Evolutionary conservation across 2,888 invertebrate genomes (phyloP).

Genomic region (Amitus sp.): DNA sequence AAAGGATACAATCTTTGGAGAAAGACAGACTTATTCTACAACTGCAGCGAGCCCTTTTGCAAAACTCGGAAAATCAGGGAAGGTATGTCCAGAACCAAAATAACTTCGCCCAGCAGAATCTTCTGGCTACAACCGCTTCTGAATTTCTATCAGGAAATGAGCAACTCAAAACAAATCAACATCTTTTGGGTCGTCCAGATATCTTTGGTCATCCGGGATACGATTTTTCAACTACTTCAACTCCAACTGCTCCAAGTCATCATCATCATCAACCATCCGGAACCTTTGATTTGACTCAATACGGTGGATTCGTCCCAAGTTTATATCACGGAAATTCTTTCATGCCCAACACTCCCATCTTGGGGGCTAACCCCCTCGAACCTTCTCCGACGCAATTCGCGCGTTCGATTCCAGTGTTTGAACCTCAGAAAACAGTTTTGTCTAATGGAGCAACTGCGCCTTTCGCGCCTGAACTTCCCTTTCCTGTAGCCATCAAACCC

Average conservation of each 20-base stretch:
- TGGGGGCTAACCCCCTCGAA: constrained; percentile 30
- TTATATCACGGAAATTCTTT: constrained; percentile 46
- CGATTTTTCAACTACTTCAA: constrained; percentile 43
- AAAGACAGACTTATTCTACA: constrained; percentile 57
- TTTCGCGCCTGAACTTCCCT: constrained; percentile 33
- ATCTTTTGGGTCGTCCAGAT: not conserved
- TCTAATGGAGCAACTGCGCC: constrained; percentile 23
- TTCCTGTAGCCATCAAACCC: constrained; percentile 36
- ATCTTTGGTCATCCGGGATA: constrained; percentile 42
- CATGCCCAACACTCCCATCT: constrained; percentile 29
- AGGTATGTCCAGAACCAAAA: constrained; percentile 50
- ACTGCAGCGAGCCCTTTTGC: constrained; percentile 51
- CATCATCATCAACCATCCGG: constrained; percentile 14
- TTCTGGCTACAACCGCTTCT: constrained; percentile 40
- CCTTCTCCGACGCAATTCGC: constrained; percentile 56
- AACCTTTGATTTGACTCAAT: constrained; percentile 44
- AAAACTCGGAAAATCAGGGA: constrained; percentile 28
- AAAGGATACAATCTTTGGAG: constrained; percentile 54
- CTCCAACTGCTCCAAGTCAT: constrained; percentile 18
- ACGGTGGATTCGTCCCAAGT: constrained; percentile 55
- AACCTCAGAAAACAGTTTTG: constrained; percentile 38
- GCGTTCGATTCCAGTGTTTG: constrained; percentile 51
- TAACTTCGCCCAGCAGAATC: no score
- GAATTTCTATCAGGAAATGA: constrained; percentile 31
- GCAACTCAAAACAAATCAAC: not conserved